Evolutionary conservation across 2,797 vertebrate genomes (phyloP).

Genomic region (Phalanger gymnotis): DNA sequence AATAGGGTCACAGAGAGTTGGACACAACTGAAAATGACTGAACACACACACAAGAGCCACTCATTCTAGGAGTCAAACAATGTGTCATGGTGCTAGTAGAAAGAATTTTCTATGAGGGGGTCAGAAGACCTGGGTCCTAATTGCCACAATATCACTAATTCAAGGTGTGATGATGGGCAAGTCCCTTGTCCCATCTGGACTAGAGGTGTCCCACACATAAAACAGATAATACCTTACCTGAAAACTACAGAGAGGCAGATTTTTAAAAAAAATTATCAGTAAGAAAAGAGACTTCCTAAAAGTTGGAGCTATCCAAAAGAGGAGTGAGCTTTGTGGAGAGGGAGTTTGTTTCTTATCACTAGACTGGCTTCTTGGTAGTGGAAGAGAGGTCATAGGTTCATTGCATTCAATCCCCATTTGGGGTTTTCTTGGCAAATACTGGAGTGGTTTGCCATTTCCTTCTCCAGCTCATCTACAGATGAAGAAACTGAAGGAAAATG

Average conservation of each 20-base stretch:
- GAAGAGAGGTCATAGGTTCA: background rate
- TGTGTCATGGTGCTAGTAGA: background rate
- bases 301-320: background rate
- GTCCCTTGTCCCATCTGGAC: background rate
- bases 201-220: background rate
- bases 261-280: background rate
- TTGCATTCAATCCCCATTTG: background rate
- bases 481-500: background rate
- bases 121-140: background rate
- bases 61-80: background rate
- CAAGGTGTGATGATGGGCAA: background rate
- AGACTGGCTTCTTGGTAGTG: background rate
- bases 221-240: background rate
- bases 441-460: background rate
- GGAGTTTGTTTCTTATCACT: background rate
- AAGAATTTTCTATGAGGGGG: background rate
- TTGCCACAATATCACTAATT: background rate
- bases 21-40: background rate
- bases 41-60: background rate
- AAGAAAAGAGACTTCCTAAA: background rate
- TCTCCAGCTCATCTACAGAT: background rate
- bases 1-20: background rate
- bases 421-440: background rate
- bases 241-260: background rate
- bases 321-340: background rate